Evolutionary conservation across 2,113 vertebrate species (phyloP).

Genomic region (Sarotherodon lohbergeri): DNA sequence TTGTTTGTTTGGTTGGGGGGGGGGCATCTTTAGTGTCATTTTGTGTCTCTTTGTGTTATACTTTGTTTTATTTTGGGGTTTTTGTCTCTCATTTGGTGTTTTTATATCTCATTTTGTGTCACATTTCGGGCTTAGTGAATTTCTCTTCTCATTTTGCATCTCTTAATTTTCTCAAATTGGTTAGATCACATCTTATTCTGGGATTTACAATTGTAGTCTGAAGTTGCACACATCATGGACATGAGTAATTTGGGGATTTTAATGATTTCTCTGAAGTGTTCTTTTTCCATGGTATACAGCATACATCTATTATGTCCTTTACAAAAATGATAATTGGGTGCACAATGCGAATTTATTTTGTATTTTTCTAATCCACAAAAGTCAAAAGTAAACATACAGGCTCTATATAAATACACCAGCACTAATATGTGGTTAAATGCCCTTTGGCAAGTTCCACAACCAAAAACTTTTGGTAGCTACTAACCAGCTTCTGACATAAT

Average conservation of each 20-base stretch:
- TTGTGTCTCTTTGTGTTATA: background rate
- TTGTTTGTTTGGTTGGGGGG: background rate
- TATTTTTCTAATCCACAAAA: background rate
- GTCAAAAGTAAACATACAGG: background rate
- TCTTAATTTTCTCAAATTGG: background rate
- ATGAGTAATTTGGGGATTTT: background rate
- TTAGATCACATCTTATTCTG: background rate
- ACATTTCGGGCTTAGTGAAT: background rate
- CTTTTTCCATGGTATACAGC: accelerated
- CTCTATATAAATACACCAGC: background rate
- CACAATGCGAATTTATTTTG: too few species aligned
- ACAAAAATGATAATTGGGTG: background rate
- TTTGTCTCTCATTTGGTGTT: background rate
- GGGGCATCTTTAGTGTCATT: background rate
- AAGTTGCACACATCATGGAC: background rate
- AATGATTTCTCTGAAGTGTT: background rate
- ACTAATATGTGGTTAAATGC: background rate
- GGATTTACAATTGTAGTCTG: background rate
- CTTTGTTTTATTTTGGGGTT: background rate
- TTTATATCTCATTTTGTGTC: background rate
- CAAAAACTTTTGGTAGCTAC: background rate
- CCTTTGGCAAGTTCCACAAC: background rate
- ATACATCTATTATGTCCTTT: background rate
- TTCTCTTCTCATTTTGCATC: background rate
- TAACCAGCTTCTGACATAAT: background rate